Conservation (phyloP, 2,113 vertebrate species). For the Patagioenas fasciata region DNA sequence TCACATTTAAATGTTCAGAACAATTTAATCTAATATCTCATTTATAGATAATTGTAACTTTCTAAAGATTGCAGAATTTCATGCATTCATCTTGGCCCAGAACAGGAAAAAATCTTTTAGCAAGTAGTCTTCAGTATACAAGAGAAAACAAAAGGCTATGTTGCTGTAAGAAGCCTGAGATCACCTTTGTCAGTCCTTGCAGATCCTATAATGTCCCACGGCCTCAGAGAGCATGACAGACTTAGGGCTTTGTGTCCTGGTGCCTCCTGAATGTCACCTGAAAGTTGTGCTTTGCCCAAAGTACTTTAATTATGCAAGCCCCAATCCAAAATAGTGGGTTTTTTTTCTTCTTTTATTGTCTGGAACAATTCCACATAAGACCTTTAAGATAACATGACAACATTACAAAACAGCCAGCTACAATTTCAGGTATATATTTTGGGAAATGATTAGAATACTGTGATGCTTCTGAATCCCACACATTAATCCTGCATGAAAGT, state of each 20-base stretch:
- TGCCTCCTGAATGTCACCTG: neutral
- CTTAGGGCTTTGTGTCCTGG: neutral
- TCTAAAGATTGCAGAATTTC: neutral
- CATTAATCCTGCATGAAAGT: neutral
- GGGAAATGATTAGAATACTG: neutral
- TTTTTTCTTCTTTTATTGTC: neutral
- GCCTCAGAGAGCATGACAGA: neutral
- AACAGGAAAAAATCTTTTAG: neutral
- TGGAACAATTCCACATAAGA: neutral
- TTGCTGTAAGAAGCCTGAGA: neutral
- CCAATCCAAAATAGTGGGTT: neutral
- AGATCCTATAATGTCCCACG: neutral
- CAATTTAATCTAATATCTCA: neutral
- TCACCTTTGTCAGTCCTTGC: neutral
- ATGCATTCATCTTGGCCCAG: neutral
- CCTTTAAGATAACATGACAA: neutral
- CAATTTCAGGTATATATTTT: neutral
- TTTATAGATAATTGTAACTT: neutral
- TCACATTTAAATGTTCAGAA: neutral
- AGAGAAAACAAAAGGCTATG: neutral
- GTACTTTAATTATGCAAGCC: neutral
- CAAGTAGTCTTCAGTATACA: neutral
- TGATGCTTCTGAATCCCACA: neutral
- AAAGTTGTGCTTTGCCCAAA: neutral
- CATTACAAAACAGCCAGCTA: neutral